A percentile compares a stretch with the other conserved stretches of the same genome.
Evolutionary conservation across 2,888 invertebrate genomes (phyloP).

Genomic region (Entomobrya proxima): DNA sequence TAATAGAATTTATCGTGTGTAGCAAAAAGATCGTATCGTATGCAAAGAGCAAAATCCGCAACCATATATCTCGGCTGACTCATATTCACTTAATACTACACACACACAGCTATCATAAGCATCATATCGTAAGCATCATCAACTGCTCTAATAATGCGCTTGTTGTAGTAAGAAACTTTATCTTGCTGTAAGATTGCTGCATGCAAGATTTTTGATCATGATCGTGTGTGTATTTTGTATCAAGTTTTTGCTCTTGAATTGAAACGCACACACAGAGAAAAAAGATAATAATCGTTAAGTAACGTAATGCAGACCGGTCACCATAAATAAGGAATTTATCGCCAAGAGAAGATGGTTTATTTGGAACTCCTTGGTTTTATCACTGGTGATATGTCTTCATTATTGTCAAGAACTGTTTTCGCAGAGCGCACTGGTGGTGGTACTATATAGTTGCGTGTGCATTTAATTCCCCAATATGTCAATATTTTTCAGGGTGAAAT

Average conservation of each 20-base stretch:
- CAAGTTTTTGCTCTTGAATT: too few species aligned
- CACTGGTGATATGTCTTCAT: conserved; percentile 39
- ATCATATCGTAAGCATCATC: too few species aligned
- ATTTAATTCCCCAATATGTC: neutral
- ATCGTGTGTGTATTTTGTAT: too few species aligned
- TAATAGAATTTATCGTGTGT: neutral
- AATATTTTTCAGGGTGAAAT: neutral
- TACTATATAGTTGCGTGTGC: neutral
- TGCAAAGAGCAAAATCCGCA: neutral
- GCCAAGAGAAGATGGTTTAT: neutral
- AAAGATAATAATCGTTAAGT: neutral
- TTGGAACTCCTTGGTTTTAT: conserved; percentile 15
- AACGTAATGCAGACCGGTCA: neutral
- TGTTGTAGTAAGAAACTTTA: too few species aligned
- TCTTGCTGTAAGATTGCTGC: too few species aligned
- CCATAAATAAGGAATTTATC: conserved; percentile 10
- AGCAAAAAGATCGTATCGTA: too few species aligned
- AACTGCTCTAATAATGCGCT: too few species aligned
- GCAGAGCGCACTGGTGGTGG: neutral
- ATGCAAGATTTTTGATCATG: too few species aligned
- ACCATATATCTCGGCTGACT: neutral
- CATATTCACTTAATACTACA: neutral
- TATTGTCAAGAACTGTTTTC: conserved; percentile 11
- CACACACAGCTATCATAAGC: too few species aligned
- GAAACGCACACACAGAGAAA: neutral